Conservation (phyloP, 2,113 vertebrate genomes). For the Rhinopomastus cyanomelas region DNA sequence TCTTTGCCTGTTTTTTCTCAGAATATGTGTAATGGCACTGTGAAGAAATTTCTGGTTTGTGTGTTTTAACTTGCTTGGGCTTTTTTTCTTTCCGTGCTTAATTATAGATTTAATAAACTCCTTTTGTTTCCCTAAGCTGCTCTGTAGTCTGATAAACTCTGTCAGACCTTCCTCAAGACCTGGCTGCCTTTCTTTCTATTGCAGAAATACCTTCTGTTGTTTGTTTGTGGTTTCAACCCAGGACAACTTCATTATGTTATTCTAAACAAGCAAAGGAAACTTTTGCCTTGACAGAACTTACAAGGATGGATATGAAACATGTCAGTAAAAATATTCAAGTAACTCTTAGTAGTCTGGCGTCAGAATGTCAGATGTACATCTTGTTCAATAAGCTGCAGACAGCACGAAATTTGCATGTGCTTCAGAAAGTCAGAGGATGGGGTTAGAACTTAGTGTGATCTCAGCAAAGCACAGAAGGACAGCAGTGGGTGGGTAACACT, state of each 20-base stretch:
- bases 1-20: too few species aligned
- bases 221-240: too few species aligned
- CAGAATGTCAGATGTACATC: neutral
- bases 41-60: too few species aligned
- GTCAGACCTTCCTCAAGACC: too few species aligned
- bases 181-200: too few species aligned
- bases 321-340: neutral
- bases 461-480: neutral
- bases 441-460: neutral
- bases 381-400: neutral
- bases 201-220: too few species aligned
- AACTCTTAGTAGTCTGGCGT: neutral
- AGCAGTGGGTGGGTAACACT: neutral
- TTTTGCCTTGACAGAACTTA: neutral
- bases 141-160: too few species aligned
- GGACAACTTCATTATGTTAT: neutral
- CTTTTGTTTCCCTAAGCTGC: too few species aligned
- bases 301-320: neutral
- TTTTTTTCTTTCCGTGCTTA: too few species aligned
- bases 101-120: too few species aligned
- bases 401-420: neutral
- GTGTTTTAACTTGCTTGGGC: too few species aligned
- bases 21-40: too few species aligned
- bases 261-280: neutral
- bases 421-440: neutral